These are phyloP conservation scores for Brachymystax lenok DNA, from an alignment of 2,797 vertebrate genomes.

Conservation along the genomic window DNA sequence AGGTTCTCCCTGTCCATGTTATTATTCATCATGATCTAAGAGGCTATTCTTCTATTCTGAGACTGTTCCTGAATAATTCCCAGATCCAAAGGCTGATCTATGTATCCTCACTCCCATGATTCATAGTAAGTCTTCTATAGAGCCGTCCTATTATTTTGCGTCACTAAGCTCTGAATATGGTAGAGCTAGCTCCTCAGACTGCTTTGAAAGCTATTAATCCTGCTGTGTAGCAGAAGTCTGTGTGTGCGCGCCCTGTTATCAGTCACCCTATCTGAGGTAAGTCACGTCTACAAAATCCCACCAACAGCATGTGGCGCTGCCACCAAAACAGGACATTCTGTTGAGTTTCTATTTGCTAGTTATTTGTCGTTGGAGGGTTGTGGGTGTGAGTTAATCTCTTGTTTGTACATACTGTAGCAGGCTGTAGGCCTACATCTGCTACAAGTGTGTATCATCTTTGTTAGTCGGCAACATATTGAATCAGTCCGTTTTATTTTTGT, in stretches of 20 bases:
- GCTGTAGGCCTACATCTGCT: no score
- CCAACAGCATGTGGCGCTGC: conserved; percentile 23
- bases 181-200: conserved; percentile 51
- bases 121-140: conserved; percentile 35
- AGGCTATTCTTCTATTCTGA: no score
- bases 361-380: conserved; percentile 48
- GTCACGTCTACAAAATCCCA: conserved; percentile 68
- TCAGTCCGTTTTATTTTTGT: no score
- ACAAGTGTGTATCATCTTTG: no score
- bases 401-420: no score
- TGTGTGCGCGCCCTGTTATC: not conserved
- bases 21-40: no score
- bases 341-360: conserved; percentile 47
- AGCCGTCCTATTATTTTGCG: conserved; percentile 10
- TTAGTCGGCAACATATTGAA: no score
- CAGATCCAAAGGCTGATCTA: no score
- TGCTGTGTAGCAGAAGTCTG: conserved; percentile 30
- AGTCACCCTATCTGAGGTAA: conserved; percentile 56
- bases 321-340: conserved; percentile 55
- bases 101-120: no score
- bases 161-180: conserved; percentile 62
- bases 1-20: no score
- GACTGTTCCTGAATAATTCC: no score
- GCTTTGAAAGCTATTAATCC: conserved; percentile 53
- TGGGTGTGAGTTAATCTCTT: no score